Percentiles rank a stretch among this genome's conserved stretches.
phyloP scores from a whole-genome alignment of 2,888 invertebrate genomes.

The Apotomis turbidana region DNA sequence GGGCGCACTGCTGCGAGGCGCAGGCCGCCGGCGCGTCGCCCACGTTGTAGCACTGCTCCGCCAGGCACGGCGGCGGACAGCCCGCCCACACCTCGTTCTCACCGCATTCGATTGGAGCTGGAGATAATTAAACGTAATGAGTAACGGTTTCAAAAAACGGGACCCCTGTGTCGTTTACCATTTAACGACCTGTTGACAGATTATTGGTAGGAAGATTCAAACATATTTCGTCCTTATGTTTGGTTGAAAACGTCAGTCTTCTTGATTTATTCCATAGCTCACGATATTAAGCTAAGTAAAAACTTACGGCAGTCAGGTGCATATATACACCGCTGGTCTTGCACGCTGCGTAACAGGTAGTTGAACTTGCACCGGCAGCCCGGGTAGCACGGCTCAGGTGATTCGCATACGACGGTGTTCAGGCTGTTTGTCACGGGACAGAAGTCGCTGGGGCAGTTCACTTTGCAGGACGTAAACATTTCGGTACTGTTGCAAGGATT shows the following conservation, averaged over 20 bases:
- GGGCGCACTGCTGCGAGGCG: neutral
- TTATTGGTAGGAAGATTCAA: too few relatives aligned
- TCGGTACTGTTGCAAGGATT: slow-evolving; percentile 34
- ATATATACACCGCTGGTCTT: slow-evolving; percentile 10
- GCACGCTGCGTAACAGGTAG: slow-evolving; percentile 6
- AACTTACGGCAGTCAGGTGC: slow-evolving; percentile 29
- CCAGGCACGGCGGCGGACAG: slow-evolving; percentile 52
- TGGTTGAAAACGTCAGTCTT: too few relatives aligned
- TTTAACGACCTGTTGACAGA: too few relatives aligned
- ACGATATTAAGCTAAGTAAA: too few relatives aligned
- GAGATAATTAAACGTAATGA: neutral
- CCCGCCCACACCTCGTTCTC: slow-evolving; percentile 55
- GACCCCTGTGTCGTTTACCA: too few relatives aligned
- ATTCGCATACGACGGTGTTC: neutral
- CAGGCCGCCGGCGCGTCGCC: neutral
- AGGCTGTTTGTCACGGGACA: slow-evolving; percentile 16
- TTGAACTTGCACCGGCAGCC: slow-evolving; percentile 16
- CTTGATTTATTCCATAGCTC: too few relatives aligned
- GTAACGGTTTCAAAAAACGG: too few relatives aligned
- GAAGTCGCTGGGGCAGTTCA: slow-evolving; percentile 18
- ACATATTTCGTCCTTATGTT: too few relatives aligned
- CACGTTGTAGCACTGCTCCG: slow-evolving; percentile 41
- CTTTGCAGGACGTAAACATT: slow-evolving; percentile 15
- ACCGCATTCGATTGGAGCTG: slow-evolving; percentile 58
- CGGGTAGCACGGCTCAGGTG: slow-evolving; percentile 9